These are phyloP conservation scores for Theretra japonica DNA, from an alignment of 2,888 invertebrate genomes.

Conservation along the genomic window DNA sequence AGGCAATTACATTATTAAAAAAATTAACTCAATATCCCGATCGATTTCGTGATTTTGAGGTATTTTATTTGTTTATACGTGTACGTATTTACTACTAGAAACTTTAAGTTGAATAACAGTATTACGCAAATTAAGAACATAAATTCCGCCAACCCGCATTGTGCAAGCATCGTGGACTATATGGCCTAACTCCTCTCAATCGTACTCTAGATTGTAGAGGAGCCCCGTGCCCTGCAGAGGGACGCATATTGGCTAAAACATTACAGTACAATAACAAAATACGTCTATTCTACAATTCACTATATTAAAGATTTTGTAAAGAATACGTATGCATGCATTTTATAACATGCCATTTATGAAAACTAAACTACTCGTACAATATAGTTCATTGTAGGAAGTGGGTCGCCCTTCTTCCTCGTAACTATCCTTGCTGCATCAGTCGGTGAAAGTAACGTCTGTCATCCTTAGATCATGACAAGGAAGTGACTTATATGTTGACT, in stretches of 20 bases:
- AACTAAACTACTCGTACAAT: constrained; percentile 49
- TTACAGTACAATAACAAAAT: too few species aligned
- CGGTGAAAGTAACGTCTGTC: constrained; percentile 75
- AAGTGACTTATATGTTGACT: constrained; percentile 36
- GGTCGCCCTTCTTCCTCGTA: constrained; percentile 65
- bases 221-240: too few species aligned
- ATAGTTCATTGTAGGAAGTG: constrained; percentile 61
- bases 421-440: constrained; percentile 66
- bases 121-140: too few species aligned
- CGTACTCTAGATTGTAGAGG: too few species aligned
- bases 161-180: too few species aligned
- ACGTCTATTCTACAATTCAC: too few species aligned
- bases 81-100: neutral
- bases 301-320: neutral
- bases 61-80: neutral
- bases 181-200: too few species aligned
- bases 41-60: neutral
- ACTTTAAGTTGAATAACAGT: too few species aligned
- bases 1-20: constrained; percentile 14
- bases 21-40: constrained; percentile 14
- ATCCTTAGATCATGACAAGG: constrained; percentile 66
- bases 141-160: too few species aligned
- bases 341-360: constrained; percentile 28
- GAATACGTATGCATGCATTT: neutral
- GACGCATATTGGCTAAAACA: too few species aligned